Conservation (phyloP, 2,797 vertebrate species). For the Alauda arvensis region DNA sequence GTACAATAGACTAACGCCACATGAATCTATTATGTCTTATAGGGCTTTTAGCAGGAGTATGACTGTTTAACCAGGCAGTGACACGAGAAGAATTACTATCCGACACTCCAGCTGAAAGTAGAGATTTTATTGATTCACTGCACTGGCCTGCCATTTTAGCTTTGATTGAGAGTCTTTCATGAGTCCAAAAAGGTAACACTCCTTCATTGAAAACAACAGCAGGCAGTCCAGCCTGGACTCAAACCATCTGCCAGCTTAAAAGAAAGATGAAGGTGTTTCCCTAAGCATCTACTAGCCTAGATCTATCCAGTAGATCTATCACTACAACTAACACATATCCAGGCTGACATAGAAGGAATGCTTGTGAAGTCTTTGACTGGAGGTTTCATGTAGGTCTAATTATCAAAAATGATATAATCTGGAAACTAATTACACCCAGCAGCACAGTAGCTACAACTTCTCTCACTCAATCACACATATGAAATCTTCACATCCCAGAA, state of each 20-base stretch:
- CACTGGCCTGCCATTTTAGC: slow-evolving; percentile 76
- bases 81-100: slow-evolving; percentile 79
- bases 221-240: slow-evolving; percentile 74
- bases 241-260: slow-evolving; percentile 89
- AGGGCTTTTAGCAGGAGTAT: slow-evolving; percentile 72
- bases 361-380: slow-evolving; percentile 44
- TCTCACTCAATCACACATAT: not conserved
- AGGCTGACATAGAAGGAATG: not conserved
- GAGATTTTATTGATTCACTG: slow-evolving; percentile 80
- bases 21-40: slow-evolving; percentile 80
- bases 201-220: slow-evolving; percentile 78
- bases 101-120: slow-evolving; percentile 76
- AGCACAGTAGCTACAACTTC: slow-evolving; percentile 46
- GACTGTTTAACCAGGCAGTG: slow-evolving; percentile 82
- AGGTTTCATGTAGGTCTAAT: slow-evolving; percentile 56
- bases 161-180: slow-evolving; percentile 79
- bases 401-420: slow-evolving; percentile 64
- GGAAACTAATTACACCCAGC: slow-evolving; percentile 62
- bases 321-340: not conserved
- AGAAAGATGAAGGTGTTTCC: slow-evolving; percentile 72
- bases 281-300: slow-evolving; percentile 47
- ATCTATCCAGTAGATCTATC: slow-evolving; percentile 39
- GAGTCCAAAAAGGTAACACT: slow-evolving; percentile 78
- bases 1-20: slow-evolving; percentile 75
- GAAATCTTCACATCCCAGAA: slow-evolving; percentile 49